Base-by-base conservation (phyloP, 2,888 invertebrate species). In the Acanthococcus lagerstroemiae region DNA sequence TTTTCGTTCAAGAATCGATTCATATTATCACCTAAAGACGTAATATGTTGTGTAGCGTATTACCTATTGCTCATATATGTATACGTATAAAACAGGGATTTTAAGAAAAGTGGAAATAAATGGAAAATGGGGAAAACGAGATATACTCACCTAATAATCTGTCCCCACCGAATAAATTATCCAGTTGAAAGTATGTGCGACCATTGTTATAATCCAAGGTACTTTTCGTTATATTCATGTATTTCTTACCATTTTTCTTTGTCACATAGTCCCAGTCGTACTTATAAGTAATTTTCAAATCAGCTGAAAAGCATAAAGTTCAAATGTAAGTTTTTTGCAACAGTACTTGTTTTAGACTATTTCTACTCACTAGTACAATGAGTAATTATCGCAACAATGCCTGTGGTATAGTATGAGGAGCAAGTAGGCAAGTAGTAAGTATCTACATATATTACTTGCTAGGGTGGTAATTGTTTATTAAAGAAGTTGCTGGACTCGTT, bases 1-100 rank as follows among this genome's bases (percentile, higher is more conserved):
- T 80, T 80, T 30, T 79, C 78, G 72, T 79, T 80, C 7, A 80
- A 69, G 68, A 80, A 78, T 4, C 69, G 57, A 70, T 79, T 79
- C 75, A 77, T 77, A 66, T 75, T 78, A 19, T 78, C 77, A 0
- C 79, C 73, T 73, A 68, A 5, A 12, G 17, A 54, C 15, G 7
- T 15, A 54, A 54, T 54, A 15, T 3, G 37, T 37, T 2, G 12
- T 24, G 37, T 37, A 37, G n/a, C n/a, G n/a, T n/a, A n/a, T n/a
- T 37, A 15, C 37, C 12, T n/a, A 50, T 50, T 50, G 9, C 17
- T 50, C 4, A 50, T 9, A 50, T 50, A 50, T n/a, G 19, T 21
- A 19, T n/a, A n/a, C n/a, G n/a, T n/a, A n/a, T n/a, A n/a, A n/a
- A n/a, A n/a, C n/a, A n/a, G n/a, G n/a, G n/a, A n/a, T n/a, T n/a